Evolutionary conservation across 2,888 invertebrate species (phyloP).

Genomic region (Metallyticus violacea): DNA sequence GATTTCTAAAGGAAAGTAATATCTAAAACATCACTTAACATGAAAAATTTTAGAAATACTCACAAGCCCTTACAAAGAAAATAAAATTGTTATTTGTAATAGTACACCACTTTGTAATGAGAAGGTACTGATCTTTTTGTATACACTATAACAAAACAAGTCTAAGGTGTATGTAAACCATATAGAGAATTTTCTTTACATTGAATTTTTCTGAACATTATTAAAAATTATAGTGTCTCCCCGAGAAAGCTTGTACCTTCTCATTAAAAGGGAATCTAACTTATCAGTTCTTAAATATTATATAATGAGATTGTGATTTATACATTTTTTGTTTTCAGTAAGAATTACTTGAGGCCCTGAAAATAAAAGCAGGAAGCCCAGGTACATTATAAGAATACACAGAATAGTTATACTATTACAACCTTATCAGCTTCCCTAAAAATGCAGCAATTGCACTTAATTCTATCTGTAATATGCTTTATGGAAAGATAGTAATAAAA

Average conservation of each 20-base stretch:
- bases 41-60: neutral
- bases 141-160: too few species aligned
- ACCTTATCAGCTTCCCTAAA: neutral
- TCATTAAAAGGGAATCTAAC: neutral
- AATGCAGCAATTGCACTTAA: neutral
- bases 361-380: constrained; percentile 6
- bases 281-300: neutral
- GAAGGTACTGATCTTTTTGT: neutral
- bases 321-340: neutral
- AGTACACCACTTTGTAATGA: neutral
- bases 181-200: too few species aligned
- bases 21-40: neutral
- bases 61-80: neutral
- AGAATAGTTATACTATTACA: neutral
- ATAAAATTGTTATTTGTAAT: neutral
- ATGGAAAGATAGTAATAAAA: constrained; percentile 3
- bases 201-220: too few species aligned
- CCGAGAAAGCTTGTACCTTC: neutral
- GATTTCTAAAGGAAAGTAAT: neutral
- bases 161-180: neutral
- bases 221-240: too few species aligned
- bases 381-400: neutral
- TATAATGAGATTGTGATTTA: neutral
- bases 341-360: neutral
- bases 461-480: neutral